Evolutionary conservation across 2,113 vertebrate species (phyloP), one percentile per base, ranked within the genome.

Genomic region (Clarias batrachus): DNA sequence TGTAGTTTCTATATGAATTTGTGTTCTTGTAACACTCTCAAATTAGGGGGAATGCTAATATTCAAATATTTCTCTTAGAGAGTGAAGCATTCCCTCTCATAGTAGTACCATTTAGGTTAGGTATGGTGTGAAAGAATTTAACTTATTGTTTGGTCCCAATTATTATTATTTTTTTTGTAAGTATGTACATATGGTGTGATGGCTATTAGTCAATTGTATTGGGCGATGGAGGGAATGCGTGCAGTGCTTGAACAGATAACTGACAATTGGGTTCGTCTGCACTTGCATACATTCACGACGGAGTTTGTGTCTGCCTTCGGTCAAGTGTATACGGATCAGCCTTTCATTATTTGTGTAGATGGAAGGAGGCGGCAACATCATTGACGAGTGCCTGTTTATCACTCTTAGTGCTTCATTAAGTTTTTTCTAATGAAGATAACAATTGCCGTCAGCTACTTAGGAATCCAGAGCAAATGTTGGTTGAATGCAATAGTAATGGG

Each of bases 101-200:
- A 33, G 63, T 80, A 62, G 56, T 21, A 76, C 71, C 73, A 59
- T 37, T 48, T 88, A 13, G 59, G 25, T 85, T 90, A 89, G 84
- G 87, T 91, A 90, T 94, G 92, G 91, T 92, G 93, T 93, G 90
- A 93, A 90, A 92, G 90, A 66, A 92, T 90, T 92, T 94, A 95
- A 95, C 88, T 95, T 94, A 95, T 95, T 94, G 48, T 90, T 85
- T 66, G 30, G 27, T 77, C 87, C 33, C 87, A 87, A 90, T 89
- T 90, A 82, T 59, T 90, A 82, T 59, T 37, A 59, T 87, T 84
- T 90, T 87, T 92, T 93, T 92, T 93, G 92, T 93, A 93, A 90
- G 87, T 93, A 90, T 94, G 93, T 95, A 94, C 80, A 94, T 94
- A 92, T 2, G 30, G 37, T 74, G 27, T 80, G 65, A 89, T 63